Conservation (phyloP, 1,140 invertebrate species). For the Drosophila sulfurigaster region DNA sequence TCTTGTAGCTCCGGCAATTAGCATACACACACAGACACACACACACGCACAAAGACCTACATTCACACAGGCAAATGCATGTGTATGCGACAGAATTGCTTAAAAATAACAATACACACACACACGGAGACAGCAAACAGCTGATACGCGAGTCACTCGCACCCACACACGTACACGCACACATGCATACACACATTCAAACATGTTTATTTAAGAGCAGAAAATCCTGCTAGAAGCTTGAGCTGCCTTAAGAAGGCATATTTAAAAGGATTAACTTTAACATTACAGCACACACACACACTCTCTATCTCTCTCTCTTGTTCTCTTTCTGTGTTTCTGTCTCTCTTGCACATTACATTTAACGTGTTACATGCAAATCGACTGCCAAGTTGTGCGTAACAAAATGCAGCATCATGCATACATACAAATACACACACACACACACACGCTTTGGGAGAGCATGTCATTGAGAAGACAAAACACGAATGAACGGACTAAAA, state of each 20-base stretch:
- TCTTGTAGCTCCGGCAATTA: constrained; percentile 37
- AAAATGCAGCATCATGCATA: constrained; percentile 65
- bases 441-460: constrained; percentile 17
- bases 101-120: constrained; percentile 33
- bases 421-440: constrained; percentile 26
- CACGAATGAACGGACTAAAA: neutral
- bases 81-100: constrained; percentile 25
- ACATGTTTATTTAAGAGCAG: constrained; percentile 7
- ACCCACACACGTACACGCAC: constrained; percentile 23
- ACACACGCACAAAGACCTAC: neutral
- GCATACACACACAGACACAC: constrained; percentile 29
- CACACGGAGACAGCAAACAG: constrained; percentile 43
- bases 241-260: constrained; percentile 18
- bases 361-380: constrained; percentile 48
- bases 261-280: constrained; percentile 42
- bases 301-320: neutral
- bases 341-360: constrained; percentile 1
- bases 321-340: too few relatives aligned
- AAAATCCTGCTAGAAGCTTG: constrained; percentile 19
- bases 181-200: neutral
- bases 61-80: neutral
- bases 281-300: neutral
- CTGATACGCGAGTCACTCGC: constrained; percentile 63
- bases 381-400: constrained; percentile 64
- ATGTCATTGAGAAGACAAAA: constrained; percentile 21